These are phyloP conservation scores for Eleutherodactylus coqui DNA, from an alignment of 2,797 vertebrate species.

Conservation along the genomic window DNA sequence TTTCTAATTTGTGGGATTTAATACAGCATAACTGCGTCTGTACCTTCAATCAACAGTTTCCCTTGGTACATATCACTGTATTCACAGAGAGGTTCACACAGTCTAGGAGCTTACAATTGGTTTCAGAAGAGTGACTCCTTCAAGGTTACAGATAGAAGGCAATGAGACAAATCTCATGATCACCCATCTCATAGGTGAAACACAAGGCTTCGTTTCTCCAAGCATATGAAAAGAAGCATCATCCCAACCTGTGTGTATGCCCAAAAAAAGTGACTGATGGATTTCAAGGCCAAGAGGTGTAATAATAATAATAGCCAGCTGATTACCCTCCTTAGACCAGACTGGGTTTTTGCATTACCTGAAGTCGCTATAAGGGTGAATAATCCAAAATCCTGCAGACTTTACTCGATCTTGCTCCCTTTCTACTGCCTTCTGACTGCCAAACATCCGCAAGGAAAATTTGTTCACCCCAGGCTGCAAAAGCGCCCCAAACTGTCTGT, in stretches of 20 bases:
- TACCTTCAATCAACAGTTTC: not conserved
- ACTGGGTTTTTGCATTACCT: constrained; percentile 80
- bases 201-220: constrained; percentile 10
- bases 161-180: constrained; percentile 23
- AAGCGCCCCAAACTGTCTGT: constrained; percentile 96
- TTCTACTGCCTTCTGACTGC: constrained; percentile 98
- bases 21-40: not conserved
- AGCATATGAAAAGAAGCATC: not conserved
- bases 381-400: constrained; percentile 98
- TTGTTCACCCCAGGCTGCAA: constrained; percentile 99
- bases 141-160: constrained; percentile 54
- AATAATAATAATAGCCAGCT: not conserved
- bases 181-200: constrained; percentile 41
- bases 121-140: constrained; percentile 30
- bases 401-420: constrained; percentile 97
- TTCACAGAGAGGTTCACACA: not conserved
- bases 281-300: not conserved
- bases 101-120: not conserved
- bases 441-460: constrained; percentile 99
- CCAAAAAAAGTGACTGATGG: constrained; percentile 26
- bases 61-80: not conserved
- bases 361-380: constrained; percentile 99
- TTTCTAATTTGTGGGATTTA: constrained; percentile 19
- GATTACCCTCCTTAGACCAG: constrained; percentile 2
- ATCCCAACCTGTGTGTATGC: not conserved